Base-by-base conservation (phyloP, 2,888 invertebrate species). In the Drosophila limbata region DNA sequence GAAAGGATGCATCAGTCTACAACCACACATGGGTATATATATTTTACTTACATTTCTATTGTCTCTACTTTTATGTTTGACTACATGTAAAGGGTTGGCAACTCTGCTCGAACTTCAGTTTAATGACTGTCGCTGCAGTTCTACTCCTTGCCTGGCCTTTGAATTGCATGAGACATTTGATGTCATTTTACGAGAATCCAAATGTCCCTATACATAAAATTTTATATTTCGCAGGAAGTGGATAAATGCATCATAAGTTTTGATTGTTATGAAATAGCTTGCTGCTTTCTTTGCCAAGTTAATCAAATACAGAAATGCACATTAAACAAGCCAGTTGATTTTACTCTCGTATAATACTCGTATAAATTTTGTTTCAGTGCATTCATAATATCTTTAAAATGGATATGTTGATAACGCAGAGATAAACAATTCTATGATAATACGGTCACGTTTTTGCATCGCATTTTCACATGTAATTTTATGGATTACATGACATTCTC, bases 181-280 rank as follows among this genome's bases (percentile, higher is more conserved):
- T 11, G 10, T 42, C 31, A 19, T 28, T 31, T 42, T n/a, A 55
- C 13, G 44, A 33, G n/a, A 33, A 44, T 21, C 55, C n/a, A 21
- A 33, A 44, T 31, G 19, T 21, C 10, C n/a, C 4, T 5, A 15
- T 4, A 35, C 52, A 62, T 62, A 39, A 53, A 53, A 62, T 45
- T 62, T 62, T 25, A 62, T 53, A 37, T 17, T 9, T 4, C 15
- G 31, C 33, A 17, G 47, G 25, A 37, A 47, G 31, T 40, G 42
- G 52, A 44, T 44, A 52, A 44, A 52, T 50, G 61, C 45, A 45
- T 53, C 62, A 39, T 62, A 47, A 62, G 45, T 62, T 62, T 62
- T 62, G 52, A 62, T 62, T 37, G 62, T n/a, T 45, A n/a, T 33
- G n/a, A 21, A n/a, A 3, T 28, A 42, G 19, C 17, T 52, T 11